A percentile compares a stretch with the other conserved stretches of the same genome.
Evolutionary conservation across 2,797 vertebrate species (phyloP).

Genomic region (Tenualosa thibaudeaui): DNA sequence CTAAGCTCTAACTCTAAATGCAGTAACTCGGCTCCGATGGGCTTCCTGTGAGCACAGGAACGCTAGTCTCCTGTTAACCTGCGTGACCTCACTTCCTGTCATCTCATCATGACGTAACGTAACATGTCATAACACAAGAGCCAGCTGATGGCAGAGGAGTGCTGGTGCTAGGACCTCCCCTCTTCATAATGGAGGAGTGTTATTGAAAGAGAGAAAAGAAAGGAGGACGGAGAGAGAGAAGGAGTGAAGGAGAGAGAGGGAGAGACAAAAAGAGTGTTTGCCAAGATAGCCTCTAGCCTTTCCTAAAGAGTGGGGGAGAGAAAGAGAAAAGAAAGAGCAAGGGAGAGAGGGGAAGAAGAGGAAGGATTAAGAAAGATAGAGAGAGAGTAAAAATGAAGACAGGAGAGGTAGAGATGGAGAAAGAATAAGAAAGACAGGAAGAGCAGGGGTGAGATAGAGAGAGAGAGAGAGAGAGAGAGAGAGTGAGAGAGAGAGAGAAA

Average conservation of each 20-base stretch:
- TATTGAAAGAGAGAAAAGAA: not conserved
- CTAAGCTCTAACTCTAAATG: not conserved
- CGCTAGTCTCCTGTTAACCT: not conserved
- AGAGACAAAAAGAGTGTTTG: too few species aligned
- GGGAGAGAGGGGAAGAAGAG: not conserved
- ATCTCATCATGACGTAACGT: not conserved
- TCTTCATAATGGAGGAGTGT: constrained; percentile 16
- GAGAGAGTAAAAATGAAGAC: not conserved
- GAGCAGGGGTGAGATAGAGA: not conserved
- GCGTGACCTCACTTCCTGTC: constrained; percentile 1
- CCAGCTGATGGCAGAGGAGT: constrained; percentile 37
- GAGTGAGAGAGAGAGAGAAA: not conserved
- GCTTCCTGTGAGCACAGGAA: not conserved
- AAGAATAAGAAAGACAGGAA: not conserved
- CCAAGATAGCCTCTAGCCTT: too few species aligned
- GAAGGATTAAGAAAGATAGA: not conserved
- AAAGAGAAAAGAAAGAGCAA: not conserved
- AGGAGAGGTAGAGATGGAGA: not conserved
- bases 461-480: not conserved
- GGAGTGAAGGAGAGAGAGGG: not conserved
- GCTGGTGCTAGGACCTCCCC: constrained; percentile 56
- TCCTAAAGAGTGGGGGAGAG: too few species aligned
- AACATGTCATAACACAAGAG: constrained; percentile 18
- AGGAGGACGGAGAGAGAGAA: not conserved
- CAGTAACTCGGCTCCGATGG: not conserved